A percentile compares a stretch with the other conserved stretches of the same genome.
phyloP scores from a whole-genome alignment of 2,888 invertebrate species.

The Eupithecia inturbata region DNA sequence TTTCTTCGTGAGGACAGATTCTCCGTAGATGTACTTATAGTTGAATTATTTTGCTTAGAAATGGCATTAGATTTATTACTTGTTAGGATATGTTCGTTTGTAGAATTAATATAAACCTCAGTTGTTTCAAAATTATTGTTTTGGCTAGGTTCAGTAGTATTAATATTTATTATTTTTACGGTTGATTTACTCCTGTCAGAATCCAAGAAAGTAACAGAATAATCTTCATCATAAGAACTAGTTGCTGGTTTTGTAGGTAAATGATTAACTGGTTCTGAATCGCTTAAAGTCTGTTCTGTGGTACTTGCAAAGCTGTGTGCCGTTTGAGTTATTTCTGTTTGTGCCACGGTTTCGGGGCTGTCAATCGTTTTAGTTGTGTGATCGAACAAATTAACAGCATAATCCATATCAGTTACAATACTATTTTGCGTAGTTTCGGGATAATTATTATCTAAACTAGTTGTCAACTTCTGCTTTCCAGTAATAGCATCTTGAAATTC shows the following conservation, averaged over 20 bases:
- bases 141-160: conserved; percentile 2
- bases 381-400: not conserved
- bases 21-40: conserved; percentile 69
- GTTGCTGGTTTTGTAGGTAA: conserved; percentile 8
- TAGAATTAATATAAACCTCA: not conserved
- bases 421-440: not conserved
- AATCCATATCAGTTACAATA: not conserved
- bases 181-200: conserved; percentile 10
- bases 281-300: not conserved
- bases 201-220: not conserved
- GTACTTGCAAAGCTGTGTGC: not conserved
- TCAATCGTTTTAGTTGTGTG: not conserved
- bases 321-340: not conserved
- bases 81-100: not conserved
- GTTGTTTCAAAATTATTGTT: conserved; percentile 9
- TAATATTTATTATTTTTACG: conserved; percentile 5
- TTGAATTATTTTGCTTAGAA: conserved; percentile 45
- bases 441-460: not conserved
- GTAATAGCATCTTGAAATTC: not conserved
- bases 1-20: conserved; percentile 75
- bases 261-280: not conserved
- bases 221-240: not conserved
- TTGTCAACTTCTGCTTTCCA: not conserved
- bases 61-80: conserved; percentile 8
- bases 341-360: not conserved